These are phyloP conservation scores for Otocyon megalotis DNA, from an alignment of 2,113 vertebrate genomes.

Conservation along the genomic window DNA sequence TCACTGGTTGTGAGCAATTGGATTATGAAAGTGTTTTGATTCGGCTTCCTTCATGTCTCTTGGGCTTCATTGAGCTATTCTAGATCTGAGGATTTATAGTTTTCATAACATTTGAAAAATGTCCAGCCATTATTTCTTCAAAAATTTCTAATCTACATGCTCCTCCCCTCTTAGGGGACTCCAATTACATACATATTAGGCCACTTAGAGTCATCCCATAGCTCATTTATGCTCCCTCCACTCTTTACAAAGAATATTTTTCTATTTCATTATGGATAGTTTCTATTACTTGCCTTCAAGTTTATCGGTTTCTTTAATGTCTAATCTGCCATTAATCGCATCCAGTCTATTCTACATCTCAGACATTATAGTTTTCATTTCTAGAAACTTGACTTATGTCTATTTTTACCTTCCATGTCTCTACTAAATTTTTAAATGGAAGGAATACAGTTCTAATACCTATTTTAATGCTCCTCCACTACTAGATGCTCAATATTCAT, in stretches of 20 bases:
- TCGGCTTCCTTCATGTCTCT: neutral
- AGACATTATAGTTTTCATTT: neutral
- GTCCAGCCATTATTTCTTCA: neutral
- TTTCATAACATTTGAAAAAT: constrained; percentile 7
- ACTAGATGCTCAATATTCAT: neutral
- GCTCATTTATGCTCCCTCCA: neutral
- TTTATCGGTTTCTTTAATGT: neutral
- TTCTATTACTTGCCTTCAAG: neutral
- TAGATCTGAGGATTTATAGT: neutral
- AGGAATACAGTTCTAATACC: neutral
- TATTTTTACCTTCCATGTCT: neutral
- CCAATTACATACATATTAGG: neutral
- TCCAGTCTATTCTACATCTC: neutral
- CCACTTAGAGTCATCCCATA: neutral
- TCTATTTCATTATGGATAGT: neutral
- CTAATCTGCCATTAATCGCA: neutral
- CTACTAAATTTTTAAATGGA: neutral
- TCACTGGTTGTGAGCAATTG: neutral
- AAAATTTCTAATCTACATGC: neutral
- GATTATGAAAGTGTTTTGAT: neutral
- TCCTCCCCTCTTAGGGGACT: neutral
- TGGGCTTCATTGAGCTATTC: neutral
- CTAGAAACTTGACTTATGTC: neutral
- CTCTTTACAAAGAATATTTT: neutral
- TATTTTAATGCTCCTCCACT: neutral